Base-by-base conservation (phyloP, 2,797 vertebrate species). In the Lophotriccus pileatus region DNA sequence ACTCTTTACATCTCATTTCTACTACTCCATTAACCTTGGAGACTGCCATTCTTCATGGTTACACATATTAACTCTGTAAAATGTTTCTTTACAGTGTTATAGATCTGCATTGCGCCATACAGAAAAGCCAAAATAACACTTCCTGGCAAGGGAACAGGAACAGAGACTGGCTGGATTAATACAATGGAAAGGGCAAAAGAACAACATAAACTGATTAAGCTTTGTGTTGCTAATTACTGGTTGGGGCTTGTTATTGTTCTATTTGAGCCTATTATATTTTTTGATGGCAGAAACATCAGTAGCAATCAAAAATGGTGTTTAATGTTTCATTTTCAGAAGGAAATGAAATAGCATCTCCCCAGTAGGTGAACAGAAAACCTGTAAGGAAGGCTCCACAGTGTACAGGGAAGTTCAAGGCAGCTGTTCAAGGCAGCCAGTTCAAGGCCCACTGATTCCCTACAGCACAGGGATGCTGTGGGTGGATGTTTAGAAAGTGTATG, bases 1-100 rank as follows among this genome's bases (percentile, higher is more conserved):
- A 95, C 85, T 93, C 69, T 84, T 93, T 87, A 79, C 84, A 90
- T 87, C 67, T 94, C 44, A 63, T 86, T 95, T 90, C 86, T 92
- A 70, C 74, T 82, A 69, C 23, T 84, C 80, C 86, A 90, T 91
- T 91, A 94, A 79, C 86, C 69, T 88, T 76, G 25, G 25, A 82
- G 62, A 73, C 28, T 67, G 80, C 24, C 74, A 56, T 60, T 91
- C 63, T 67, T 93, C 86, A 84, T n/a, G 69, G 39, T 55, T 88
- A 81, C 58, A 91, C 7, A 50, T 64, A 88, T 44, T 74, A 69
- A 60, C 62, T 60, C 62, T 44, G 56, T 30, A 84, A 75, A 94
- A 93, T 44, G 34, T 66, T 92, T 84, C 86, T 90, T 70, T 76
- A 69, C n/a, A 37, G 47, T 30, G 36, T 78, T 76, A 84, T 10